A percentile compares a stretch with the other conserved stretches of the same genome.
These are phyloP conservation scores for Carlito syrichta DNA, from an alignment of 2,113 vertebrate genomes.

Conservation along the genomic window DNA sequence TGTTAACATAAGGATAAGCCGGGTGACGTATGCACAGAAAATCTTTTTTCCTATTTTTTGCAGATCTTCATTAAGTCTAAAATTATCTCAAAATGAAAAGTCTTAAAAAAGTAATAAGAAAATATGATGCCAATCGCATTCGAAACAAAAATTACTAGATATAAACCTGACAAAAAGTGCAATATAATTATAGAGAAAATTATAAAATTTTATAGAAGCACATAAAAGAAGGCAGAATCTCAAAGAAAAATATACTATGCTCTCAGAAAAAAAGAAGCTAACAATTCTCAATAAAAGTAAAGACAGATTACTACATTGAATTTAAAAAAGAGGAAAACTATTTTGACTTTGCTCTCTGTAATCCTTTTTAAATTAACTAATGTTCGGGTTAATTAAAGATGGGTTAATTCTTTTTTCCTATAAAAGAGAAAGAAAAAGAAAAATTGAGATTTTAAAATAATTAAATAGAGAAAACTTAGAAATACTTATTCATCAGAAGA, in stretches of 20 bases:
- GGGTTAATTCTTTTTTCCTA: neutral
- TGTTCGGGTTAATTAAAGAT: neutral
- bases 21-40: neutral
- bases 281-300: constrained; percentile 2
- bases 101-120: neutral
- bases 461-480: neutral
- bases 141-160: neutral
- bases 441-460: neutral
- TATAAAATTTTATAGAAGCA: neutral
- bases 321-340: neutral
- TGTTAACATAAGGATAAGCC: neutral
- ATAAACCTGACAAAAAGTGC: neutral
- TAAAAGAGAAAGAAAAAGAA: neutral
- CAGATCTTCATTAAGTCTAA: constrained; percentile 9
- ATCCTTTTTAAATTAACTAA: neutral
- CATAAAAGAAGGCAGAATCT: neutral
- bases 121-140: neutral
- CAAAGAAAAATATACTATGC: neutral
- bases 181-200: constrained; percentile 24
- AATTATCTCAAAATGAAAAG: neutral
- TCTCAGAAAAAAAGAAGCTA: neutral
- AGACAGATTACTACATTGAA: neutral
- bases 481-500: neutral
- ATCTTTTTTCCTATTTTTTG: neutral
- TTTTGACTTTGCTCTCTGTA: neutral